Evolutionary conservation across 2,888 invertebrate species (phyloP).

Genomic region (Pediacus dermestoides): DNA sequence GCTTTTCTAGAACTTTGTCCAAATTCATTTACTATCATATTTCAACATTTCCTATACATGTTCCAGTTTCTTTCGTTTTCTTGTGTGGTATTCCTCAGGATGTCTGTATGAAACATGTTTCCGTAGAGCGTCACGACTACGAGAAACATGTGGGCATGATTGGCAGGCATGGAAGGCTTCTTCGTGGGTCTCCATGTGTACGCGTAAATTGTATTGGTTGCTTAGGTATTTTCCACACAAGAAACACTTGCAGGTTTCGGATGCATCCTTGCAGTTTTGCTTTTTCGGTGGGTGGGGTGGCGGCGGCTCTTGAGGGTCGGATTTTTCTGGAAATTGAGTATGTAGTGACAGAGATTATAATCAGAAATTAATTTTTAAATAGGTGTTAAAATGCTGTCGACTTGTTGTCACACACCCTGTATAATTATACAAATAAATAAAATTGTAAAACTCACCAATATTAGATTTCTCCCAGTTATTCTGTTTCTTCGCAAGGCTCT

Average conservation of each 20-base stretch:
- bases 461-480: not conserved
- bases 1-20: too few relatives aligned
- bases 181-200: slow-evolving; percentile 88
- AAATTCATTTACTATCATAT: too few relatives aligned
- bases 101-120: slow-evolving; percentile 88
- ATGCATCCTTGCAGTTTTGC: slow-evolving; percentile 31
- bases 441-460: too few relatives aligned
- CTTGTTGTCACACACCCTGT: too few relatives aligned
- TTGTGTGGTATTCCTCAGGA: slow-evolving; percentile 56
- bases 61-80: slow-evolving; percentile 45
- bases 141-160: slow-evolving; percentile 82
- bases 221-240: slow-evolving; percentile 85
- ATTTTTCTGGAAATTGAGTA: too few relatives aligned
- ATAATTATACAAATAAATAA: too few relatives aligned
- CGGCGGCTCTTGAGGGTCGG: too few relatives aligned
- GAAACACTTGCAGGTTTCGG: slow-evolving; percentile 60
- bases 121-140: slow-evolving; percentile 80
- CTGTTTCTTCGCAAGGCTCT: not conserved
- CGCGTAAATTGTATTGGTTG: slow-evolving; percentile 85
- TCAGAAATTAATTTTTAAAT: too few relatives aligned
- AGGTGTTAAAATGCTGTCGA: too few relatives aligned
- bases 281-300: slow-evolving; percentile 7
- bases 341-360: too few relatives aligned
- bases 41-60: too few relatives aligned
- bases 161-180: slow-evolving; percentile 84